A percentile compares a stretch with the other conserved stretches of the same genome.
Evolutionary conservation across 2,113 vertebrate species (phyloP).

Genomic region (Tylochromis polylepis): DNA sequence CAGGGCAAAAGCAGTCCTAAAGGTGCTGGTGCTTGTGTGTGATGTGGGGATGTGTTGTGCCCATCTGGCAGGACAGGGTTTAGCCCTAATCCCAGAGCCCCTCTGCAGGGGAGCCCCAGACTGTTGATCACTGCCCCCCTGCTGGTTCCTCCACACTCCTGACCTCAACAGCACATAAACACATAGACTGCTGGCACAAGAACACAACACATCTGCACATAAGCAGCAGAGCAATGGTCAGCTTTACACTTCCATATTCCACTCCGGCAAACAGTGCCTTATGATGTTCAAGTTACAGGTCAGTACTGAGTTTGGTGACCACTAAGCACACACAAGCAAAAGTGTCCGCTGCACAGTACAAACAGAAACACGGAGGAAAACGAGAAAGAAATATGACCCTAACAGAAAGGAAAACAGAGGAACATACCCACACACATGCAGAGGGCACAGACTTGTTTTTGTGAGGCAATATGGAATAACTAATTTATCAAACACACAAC

Average conservation of each 20-base stretch:
- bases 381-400: conserved; percentile 25
- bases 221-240: neutral
- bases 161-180: conserved; percentile 75
- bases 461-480: conserved; percentile 49
- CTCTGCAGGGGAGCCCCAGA: conserved; percentile 88
- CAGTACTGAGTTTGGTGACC: conserved; percentile 14
- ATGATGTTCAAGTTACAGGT: neutral
- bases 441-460: conserved; percentile 39
- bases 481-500: conserved; percentile 63
- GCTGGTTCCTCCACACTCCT: conserved; percentile 69
- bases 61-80: conserved; percentile 95
- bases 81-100: conserved; percentile 92
- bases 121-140: conserved; percentile 84
- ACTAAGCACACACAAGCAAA: neutral
- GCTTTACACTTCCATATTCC: neutral
- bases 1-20: conserved; percentile 2
- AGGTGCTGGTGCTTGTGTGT: conserved; percentile 39
- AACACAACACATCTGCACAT: conserved; percentile 27
- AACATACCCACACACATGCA: conserved; percentile 17
- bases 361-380: conserved; percentile 28
- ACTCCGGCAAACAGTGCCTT: neutral
- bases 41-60: conserved; percentile 80
- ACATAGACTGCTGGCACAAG: conserved; percentile 18
- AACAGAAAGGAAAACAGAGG: conserved; percentile 7
- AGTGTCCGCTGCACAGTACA: neutral